phyloP scores from a whole-genome alignment of 2,113 vertebrate genomes.

The Bothrops jararaca region DNA sequence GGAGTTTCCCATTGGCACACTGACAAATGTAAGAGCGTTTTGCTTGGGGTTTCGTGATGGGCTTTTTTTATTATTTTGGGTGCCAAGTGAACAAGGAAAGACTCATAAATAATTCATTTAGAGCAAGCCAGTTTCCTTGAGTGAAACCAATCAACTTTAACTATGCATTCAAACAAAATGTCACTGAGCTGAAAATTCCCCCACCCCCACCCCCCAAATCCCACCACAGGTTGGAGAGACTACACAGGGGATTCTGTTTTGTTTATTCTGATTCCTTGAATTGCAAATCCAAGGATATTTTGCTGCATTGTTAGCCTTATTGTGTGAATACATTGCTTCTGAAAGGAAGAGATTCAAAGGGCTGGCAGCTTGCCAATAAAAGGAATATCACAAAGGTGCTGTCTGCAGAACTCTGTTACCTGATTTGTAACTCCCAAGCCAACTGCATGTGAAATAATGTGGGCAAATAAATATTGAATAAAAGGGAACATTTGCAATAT shows the following conservation, averaged over 20 bases:
- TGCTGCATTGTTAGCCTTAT: slow-evolving; percentile 5
- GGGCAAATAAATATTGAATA: slow-evolving; percentile 13
- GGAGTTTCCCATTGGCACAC: slow-evolving; percentile 24
- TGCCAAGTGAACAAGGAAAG: slow-evolving; percentile 39
- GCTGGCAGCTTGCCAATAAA: background rate
- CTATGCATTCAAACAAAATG: slow-evolving; percentile 1
- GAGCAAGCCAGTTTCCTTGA: slow-evolving; percentile 2
- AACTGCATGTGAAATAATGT: slow-evolving; percentile 10
- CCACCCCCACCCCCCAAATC: background rate
- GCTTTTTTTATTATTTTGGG: slow-evolving; percentile 28
- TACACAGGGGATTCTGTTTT: accelerated
- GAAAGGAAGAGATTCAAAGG: slow-evolving; percentile 7
- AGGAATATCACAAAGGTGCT: background rate
- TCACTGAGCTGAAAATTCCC: background rate
- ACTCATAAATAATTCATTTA: slow-evolving; percentile 22
- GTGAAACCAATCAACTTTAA: slow-evolving; percentile 1
- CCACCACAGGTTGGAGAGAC: background rate
- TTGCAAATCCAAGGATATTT: slow-evolving; percentile 12
- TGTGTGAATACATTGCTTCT: background rate
- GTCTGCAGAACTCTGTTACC: background rate
- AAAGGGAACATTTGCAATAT: background rate
- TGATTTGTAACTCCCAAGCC: slow-evolving; percentile 14
- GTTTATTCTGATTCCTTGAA: background rate
- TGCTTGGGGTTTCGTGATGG: background rate
- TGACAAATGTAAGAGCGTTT: slow-evolving; percentile 22